A percentile compares a stretch with the other conserved stretches of the same genome.
Evolutionary conservation across 2,113 vertebrate genomes (phyloP).

Genomic region (Erythrocebus patas): DNA sequence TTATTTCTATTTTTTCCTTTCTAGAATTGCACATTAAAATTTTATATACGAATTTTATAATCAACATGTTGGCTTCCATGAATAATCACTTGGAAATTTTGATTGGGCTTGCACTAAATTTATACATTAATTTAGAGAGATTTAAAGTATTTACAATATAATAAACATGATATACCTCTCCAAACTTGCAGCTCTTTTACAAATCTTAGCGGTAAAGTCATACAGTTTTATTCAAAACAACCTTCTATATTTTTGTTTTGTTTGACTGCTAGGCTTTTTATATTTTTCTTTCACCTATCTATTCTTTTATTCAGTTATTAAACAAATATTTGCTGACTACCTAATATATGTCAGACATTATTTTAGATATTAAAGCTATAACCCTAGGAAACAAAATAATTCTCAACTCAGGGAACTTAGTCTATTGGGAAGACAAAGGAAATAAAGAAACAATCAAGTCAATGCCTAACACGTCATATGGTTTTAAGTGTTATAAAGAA

Average conservation of each 20-base stretch:
- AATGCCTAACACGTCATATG: background rate
- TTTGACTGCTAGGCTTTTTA: background rate
- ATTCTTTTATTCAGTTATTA: background rate
- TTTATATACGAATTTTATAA: background rate
- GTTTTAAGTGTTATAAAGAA: background rate
- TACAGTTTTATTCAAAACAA: background rate
- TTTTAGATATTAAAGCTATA: background rate
- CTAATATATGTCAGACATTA: background rate
- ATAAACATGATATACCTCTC: background rate
- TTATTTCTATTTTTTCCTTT: background rate
- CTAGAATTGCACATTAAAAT: constrained; percentile 29
- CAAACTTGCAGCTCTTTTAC: background rate
- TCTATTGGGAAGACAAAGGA: background rate
- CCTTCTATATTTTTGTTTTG: background rate
- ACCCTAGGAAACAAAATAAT: background rate
- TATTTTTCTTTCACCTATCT: background rate
- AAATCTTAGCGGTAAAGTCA: background rate
- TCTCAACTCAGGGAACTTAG: background rate
- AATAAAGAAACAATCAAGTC: background rate
- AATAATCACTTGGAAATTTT: constrained; percentile 13
- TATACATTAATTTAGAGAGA: background rate
- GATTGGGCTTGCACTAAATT: background rate
- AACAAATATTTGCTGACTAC: background rate
- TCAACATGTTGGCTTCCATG: background rate
- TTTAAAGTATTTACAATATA: background rate